Evolutionary conservation across 2,888 invertebrate species (phyloP), one percentile per base, ranked within the genome.

Genomic region (Phengaris arion): DNA sequence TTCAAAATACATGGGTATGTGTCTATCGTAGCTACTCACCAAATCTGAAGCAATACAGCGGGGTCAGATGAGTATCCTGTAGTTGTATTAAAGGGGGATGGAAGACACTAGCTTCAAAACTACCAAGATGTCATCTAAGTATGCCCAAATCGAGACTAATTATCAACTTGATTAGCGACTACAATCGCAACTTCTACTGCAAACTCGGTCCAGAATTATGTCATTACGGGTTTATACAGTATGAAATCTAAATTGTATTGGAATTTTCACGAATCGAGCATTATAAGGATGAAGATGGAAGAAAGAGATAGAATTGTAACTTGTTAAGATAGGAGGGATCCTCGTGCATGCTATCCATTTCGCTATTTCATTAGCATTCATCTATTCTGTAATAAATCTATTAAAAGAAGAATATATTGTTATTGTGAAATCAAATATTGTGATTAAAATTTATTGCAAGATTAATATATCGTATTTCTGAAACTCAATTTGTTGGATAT

Each of bases 211-310:
- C 88, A 91, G 89, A 87, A 86, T 87, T 89, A 89, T 88, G 88
- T 88, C 89, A 89, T 87, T 89, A 87, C 87, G 89, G 89, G 89
- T 87, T 89, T 88, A 91, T 90, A 91, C 89, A 86, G 86, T 86
- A 86, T 89, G 87, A 90, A 87, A 84, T 88, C 89, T 92, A 91
- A 90, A 76, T 87, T 88, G 84, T 83, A 85, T 83, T 85, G 90
- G 91, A 92, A 91, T 89, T 92, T 92, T 92, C 92, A 92, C 92
- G 92, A 93, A 93, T 93, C 91, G 85, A 84, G 84, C 80, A 86
- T 83, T 80, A 83, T 83, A 84, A 77, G 77, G 79, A 78, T 75
- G 83, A 85, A 81, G 83, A 84, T 84, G 80, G 80, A 76, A 78
- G 77, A 79, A 59, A 78, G 74, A 84, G 83, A 83, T 79, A 83